Conservation (phyloP, 92 coral and sea anemone species). For the Parazoanthus atlanticus region DNA sequence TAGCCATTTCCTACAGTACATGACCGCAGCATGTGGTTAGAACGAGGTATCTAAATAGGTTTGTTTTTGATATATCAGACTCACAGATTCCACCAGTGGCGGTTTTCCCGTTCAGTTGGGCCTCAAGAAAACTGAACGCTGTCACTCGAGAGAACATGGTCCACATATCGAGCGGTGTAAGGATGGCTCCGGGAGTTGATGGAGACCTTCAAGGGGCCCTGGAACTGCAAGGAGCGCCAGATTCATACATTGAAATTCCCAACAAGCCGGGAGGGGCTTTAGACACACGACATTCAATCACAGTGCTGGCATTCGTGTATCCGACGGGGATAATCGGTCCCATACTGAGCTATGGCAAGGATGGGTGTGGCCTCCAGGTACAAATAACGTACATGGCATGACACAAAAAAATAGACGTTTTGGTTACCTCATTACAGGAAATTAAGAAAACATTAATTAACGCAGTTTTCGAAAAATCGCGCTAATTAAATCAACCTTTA, state of each 20-base stretch:
- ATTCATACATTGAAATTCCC: conserved; percentile 67
- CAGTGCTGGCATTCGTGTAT: conserved; percentile 63
- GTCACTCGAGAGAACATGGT: conserved; percentile 54
- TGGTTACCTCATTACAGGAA: too few relatives aligned
- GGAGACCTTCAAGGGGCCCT: conserved; percentile 51
- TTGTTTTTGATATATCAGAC: conserved; percentile 4
- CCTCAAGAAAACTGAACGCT: conserved; percentile 46
- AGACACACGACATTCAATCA: conserved; percentile 73
- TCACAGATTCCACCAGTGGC: conserved; percentile 63
- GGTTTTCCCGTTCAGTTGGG: conserved; percentile 58
- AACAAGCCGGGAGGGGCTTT: conserved; percentile 54
- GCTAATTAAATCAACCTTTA: too few relatives aligned
- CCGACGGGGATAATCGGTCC: conserved; percentile 76
- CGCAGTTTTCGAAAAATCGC: too few relatives aligned
- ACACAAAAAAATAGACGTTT: too few relatives aligned
- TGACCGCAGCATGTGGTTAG: not conserved
- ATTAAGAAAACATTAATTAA: too few relatives aligned
- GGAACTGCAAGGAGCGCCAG: conserved; percentile 63
- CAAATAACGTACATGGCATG: too few relatives aligned
- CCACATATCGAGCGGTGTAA: conserved; percentile 1
- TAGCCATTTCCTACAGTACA: not conserved
- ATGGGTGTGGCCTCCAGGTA: conserved; percentile 70
- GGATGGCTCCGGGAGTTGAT: conserved; percentile 56
- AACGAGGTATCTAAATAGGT: not conserved
- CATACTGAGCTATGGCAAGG: conserved; percentile 62